Conservation (phyloP, 2,797 vertebrate species). For the Chaetodon trifasciatus region DNA sequence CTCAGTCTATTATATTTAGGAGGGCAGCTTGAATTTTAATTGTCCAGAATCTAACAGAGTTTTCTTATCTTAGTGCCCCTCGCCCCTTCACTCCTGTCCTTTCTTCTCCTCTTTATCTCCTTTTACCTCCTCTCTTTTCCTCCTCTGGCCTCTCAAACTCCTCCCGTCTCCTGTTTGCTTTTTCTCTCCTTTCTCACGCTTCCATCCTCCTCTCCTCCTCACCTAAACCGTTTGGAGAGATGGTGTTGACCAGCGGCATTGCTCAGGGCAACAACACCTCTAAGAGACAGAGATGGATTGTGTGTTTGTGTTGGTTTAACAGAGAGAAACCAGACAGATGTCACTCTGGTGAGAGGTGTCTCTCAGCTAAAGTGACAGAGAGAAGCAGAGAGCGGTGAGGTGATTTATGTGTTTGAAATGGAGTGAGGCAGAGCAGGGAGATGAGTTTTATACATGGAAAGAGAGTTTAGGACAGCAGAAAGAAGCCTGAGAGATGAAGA, state of each 20-base stretch:
- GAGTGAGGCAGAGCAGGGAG: not conserved
- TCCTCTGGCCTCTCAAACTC: not conserved
- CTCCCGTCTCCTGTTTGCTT: not conserved
- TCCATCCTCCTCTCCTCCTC: constrained; percentile 10
- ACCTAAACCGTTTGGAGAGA: not conserved
- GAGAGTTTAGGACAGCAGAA: not conserved
- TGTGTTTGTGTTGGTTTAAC: constrained; percentile 14
- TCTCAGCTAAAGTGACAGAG: not conserved
- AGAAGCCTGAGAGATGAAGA: not conserved
- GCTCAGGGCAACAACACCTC: constrained; percentile 42
- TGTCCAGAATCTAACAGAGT: too few species aligned
- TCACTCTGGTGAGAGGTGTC: constrained; percentile 16
- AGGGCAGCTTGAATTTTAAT: not conserved
- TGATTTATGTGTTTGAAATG: constrained; percentile 5
- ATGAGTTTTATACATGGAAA: not conserved
- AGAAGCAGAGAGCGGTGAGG: not conserved
- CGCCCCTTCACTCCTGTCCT: not conserved
- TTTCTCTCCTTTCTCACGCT: not conserved
- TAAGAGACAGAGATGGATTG: constrained; percentile 14
- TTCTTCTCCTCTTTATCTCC: not conserved
- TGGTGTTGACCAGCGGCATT: constrained; percentile 12
- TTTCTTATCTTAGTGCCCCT: not conserved
- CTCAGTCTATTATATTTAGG: too few species aligned
- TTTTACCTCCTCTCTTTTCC: not conserved
- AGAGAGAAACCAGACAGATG: constrained; percentile 35